These are phyloP conservation scores for Heterotilapia buettikoferi DNA, from an alignment of 2,113 vertebrate species.

Conservation along the genomic window DNA sequence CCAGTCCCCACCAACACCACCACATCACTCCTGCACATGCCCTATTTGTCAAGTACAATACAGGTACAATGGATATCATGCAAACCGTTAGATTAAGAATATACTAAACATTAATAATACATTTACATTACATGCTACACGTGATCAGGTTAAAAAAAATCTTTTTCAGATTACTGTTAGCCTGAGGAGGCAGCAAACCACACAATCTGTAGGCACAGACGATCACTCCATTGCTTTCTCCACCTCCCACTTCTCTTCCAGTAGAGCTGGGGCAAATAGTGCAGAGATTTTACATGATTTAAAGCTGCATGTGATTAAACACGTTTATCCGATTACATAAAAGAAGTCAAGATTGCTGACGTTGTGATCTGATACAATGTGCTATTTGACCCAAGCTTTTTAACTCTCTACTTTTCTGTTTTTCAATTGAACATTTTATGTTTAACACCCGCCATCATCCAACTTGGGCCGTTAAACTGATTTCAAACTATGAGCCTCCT, in stretches of 20 bases:
- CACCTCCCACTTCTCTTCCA: neutral
- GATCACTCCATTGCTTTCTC: constrained; percentile 41
- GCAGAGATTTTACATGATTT: neutral
- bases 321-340: neutral
- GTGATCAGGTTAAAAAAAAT: neutral
- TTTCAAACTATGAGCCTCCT: constrained; percentile 44
- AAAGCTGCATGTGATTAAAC: neutral
- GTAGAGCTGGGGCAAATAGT: constrained; percentile 25
- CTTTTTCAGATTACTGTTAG: constrained; percentile 41
- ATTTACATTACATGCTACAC: neutral
- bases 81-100: neutral
- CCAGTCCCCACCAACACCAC: constrained; percentile 12
- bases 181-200: constrained; percentile 35
- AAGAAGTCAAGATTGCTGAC: neutral
- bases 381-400: constrained; percentile 25
- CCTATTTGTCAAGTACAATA: neutral
- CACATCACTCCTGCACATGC: constrained; percentile 8
- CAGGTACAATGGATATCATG: neutral
- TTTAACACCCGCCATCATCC: neutral
- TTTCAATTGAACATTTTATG: neutral
- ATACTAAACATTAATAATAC: neutral
- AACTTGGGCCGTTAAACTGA: neutral
- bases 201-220: constrained; percentile 48
- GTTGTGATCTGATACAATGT: neutral
- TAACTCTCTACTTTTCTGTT: neutral